Conservation (phyloP, 2,888 invertebrate genomes). For the Silvanus unidentatus region DNA sequence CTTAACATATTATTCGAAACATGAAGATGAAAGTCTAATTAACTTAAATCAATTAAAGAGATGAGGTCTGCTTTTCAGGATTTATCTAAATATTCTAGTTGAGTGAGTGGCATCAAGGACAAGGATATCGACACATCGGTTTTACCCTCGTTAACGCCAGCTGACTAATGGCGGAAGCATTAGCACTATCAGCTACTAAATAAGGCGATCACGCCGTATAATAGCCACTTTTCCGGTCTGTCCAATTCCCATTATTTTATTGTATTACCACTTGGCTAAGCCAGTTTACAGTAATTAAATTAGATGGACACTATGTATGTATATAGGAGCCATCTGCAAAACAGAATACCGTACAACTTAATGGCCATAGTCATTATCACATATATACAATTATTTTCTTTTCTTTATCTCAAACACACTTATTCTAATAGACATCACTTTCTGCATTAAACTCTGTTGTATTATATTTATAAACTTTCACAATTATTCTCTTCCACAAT, state of each 20-base stretch:
- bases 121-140: constrained; percentile 41
- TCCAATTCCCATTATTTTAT: constrained; percentile 36
- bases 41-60: constrained; percentile 3
- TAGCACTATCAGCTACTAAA: constrained; percentile 44
- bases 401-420: too few species aligned
- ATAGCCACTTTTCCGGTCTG: constrained; percentile 42
- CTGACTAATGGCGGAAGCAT: constrained; percentile 48
- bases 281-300: constrained; percentile 36
- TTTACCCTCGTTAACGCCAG: constrained; percentile 46
- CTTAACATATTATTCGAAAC: too few species aligned
- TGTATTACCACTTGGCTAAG: constrained; percentile 26
- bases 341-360: constrained; percentile 10
- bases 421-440: too few species aligned
- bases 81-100: constrained; percentile 27
- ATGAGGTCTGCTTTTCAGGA: constrained; percentile 12
- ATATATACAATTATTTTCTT: too few species aligned
- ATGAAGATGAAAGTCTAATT: too few species aligned
- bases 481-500: too few species aligned
- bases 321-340: constrained; percentile 32
- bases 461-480: too few species aligned
- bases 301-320: constrained; percentile 30
- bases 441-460: too few species aligned
- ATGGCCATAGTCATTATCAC: too few species aligned
- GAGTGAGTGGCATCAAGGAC: constrained; percentile 23
- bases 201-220: constrained; percentile 43